Conservation (phyloP, 2,888 invertebrate species). For the Drosophila ustulata region DNA sequence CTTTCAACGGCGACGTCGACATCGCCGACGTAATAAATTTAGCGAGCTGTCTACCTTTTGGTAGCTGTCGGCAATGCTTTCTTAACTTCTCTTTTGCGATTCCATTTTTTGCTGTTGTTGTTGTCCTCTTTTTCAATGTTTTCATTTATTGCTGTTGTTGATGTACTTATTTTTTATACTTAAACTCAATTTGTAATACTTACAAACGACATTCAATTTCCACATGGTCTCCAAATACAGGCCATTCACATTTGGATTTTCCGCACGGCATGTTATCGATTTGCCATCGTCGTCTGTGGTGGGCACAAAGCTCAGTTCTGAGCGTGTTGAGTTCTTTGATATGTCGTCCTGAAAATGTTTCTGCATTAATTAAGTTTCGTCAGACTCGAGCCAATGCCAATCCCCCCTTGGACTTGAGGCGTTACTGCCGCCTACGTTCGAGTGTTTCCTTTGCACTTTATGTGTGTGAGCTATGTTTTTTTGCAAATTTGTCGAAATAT, state of each 20-base stretch:
- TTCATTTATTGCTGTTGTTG: conserved; percentile 23
- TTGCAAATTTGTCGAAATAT: conserved; percentile 77
- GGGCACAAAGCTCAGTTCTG: conserved; percentile 94
- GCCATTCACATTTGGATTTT: conserved; percentile 95
- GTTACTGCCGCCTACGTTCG: conserved; percentile 29
- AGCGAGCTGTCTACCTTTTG: conserved; percentile 76
- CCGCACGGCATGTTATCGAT: conserved; percentile 94
- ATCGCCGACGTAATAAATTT: conserved; percentile 75
- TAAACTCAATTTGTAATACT: conserved; percentile 86
- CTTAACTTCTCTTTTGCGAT: conserved; percentile 13
- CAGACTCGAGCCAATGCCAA: conserved; percentile 21
- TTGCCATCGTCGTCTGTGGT: conserved; percentile 95
- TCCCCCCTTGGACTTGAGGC: conserved; percentile 24
- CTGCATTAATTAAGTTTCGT: conserved; percentile 77
- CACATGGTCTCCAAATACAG: conserved; percentile 93
- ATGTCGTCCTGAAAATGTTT: conserved; percentile 89
- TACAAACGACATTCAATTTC: conserved; percentile 95
- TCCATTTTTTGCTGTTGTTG: conserved; percentile 16
- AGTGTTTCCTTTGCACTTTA: conserved; percentile 24
- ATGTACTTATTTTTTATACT: conserved; percentile 57
- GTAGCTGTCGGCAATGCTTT: conserved; percentile 68
- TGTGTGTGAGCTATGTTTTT: conserved; percentile 17
- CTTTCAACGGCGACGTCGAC: conserved; percentile 76
- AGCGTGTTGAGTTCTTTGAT: conserved; percentile 92
- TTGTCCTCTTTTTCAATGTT: conserved; percentile 27